A percentile compares a stretch with the other conserved stretches of the same genome.
These are phyloP conservation scores for Puntigrus tetrazona DNA, from an alignment of 2,113 vertebrate species.

Conservation along the genomic window DNA sequence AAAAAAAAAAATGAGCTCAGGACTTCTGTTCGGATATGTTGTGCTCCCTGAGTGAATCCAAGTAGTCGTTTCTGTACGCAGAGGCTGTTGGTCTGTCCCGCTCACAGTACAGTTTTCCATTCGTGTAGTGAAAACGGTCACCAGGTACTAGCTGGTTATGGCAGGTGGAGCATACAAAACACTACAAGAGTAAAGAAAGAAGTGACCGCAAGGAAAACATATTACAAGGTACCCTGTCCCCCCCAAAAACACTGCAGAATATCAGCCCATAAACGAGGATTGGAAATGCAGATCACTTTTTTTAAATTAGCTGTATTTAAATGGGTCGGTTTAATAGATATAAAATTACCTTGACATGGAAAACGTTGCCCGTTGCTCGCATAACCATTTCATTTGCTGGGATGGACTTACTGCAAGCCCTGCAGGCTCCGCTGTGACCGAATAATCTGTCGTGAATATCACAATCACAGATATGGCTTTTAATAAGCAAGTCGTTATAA, in stretches of 20 bases:
- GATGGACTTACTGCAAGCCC: slow-evolving; percentile 30
- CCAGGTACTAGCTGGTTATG: slow-evolving; percentile 33
- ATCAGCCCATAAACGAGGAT: background rate
- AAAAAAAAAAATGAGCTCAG: background rate
- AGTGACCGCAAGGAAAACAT: background rate
- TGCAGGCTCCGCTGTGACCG: slow-evolving; percentile 25
- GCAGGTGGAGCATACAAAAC: slow-evolving; percentile 37
- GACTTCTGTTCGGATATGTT: slow-evolving; percentile 5
- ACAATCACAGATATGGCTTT: background rate
- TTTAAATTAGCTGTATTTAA: background rate
- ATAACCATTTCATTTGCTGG: slow-evolving; percentile 48
- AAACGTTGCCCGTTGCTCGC: slow-evolving; percentile 27
- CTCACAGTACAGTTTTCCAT: slow-evolving; percentile 39
- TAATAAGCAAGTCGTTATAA: background rate
- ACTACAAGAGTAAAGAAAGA: slow-evolving; percentile 23
- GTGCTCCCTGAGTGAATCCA: slow-evolving; percentile 22
- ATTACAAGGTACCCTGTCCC: background rate
- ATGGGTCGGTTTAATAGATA: background rate
- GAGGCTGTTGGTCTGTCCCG: slow-evolving; percentile 30
- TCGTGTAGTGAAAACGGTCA: slow-evolving; percentile 39
- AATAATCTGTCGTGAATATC: slow-evolving; percentile 34
- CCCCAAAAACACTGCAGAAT: background rate
- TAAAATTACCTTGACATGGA: slow-evolving; percentile 43
- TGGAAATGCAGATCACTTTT: background rate
- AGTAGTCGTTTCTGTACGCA: background rate